Evolutionary conservation across 2,797 vertebrate species (phyloP).

Genomic region (Eidolon dupreanum): DNA sequence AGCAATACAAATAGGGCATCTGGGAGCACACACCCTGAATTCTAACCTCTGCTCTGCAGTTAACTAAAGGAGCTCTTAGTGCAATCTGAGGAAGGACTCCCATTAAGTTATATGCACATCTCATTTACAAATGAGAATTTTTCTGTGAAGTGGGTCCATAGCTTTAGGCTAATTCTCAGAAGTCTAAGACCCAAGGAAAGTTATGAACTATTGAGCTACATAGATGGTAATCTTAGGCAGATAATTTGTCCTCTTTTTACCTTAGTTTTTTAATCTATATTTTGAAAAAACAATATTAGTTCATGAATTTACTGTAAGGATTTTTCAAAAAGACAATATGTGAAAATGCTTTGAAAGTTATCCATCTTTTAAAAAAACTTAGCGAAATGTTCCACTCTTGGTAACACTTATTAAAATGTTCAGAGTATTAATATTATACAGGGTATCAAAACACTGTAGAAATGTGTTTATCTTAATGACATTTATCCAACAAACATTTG

Average conservation of each 20-base stretch:
- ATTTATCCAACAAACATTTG: background rate
- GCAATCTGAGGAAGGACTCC: background rate
- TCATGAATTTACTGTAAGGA: background rate
- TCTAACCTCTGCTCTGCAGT: background rate
- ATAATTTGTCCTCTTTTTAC: background rate
- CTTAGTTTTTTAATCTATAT: background rate
- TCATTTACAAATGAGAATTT: background rate
- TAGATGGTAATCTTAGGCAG: background rate
- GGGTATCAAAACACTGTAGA: background rate
- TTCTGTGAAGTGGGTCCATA: background rate
- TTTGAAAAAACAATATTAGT: background rate
- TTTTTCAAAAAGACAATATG: background rate
- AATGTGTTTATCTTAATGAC: background rate
- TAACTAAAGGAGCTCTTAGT: background rate
- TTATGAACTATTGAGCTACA: background rate
- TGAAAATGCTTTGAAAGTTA: background rate
- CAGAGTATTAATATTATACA: background rate
- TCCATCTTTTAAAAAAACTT: background rate
- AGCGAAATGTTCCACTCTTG: background rate
- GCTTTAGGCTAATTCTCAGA: background rate
- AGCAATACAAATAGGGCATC: background rate
- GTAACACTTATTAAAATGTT: background rate
- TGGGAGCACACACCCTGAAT: background rate
- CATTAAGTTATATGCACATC: background rate
- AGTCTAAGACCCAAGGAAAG: background rate